Evolutionary conservation across 30 jellyfish, hydroid and myxozoan genomes (phyloP).

Genomic region (Hydractinia symbiolongicarpus): DNA sequence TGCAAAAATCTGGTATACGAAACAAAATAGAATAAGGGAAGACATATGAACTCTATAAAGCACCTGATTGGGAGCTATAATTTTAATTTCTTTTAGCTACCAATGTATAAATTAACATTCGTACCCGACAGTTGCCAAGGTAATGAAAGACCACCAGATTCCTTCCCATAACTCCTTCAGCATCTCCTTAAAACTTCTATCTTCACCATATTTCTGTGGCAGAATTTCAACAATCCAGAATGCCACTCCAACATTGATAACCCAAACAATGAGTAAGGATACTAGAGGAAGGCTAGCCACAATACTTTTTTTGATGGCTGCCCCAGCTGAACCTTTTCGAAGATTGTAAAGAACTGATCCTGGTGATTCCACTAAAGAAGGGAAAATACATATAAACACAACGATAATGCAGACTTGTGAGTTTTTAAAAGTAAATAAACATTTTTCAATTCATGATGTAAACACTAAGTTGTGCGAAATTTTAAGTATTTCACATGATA

Average conservation of each 20-base stretch:
- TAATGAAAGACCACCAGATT: conserved; percentile 81
- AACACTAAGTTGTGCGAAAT: too few species aligned
- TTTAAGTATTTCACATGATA: too few species aligned
- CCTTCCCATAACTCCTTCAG: conserved; percentile 47
- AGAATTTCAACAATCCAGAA: conserved; percentile 61
- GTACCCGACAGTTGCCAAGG: conserved; percentile 79
- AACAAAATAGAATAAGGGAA: too few species aligned
- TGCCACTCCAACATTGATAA: conserved; percentile 49
- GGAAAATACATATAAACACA: neutral
- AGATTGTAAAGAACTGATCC: conserved; percentile 59
- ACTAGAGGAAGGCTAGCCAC: conserved; percentile 41
- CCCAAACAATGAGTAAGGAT: conserved; percentile 22
- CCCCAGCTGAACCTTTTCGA: conserved; percentile 39
- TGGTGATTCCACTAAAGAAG: conserved; percentile 67
- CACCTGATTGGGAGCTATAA: too few species aligned
- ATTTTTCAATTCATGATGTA: too few species aligned
- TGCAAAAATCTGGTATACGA: too few species aligned
- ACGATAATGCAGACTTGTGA: too few species aligned
- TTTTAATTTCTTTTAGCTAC: neutral
- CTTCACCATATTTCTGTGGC: conserved; percentile 2
- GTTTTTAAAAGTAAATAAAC: too few species aligned
- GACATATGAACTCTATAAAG: too few species aligned
- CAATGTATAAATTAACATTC: neutral
- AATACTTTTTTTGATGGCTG: conserved; percentile 24
- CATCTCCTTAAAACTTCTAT: neutral